phyloP scores from a whole-genome alignment of 2,113 vertebrate species.

The sheep (Ovis aries) region DNA sequence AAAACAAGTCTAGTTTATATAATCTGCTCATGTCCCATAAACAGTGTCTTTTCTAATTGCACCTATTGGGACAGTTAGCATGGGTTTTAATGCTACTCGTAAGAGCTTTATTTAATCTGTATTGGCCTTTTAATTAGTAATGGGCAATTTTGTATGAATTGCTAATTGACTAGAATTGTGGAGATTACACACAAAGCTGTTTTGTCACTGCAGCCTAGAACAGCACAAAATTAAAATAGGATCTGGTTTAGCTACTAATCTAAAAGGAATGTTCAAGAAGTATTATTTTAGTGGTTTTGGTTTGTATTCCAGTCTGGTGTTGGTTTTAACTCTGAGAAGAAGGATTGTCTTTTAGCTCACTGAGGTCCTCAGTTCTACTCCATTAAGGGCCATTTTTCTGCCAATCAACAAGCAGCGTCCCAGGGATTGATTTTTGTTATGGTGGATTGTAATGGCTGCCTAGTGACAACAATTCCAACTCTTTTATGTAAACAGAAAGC shows the following conservation, averaged over 20 bases:
- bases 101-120: constrained; percentile 65
- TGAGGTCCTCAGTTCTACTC: constrained; percentile 57
- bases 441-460: constrained; percentile 33
- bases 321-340: constrained; percentile 64
- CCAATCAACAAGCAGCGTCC: constrained; percentile 47
- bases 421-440: constrained; percentile 63
- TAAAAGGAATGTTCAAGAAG: constrained; percentile 37
- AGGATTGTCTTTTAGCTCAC: constrained; percentile 68
- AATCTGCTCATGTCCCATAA: constrained; percentile 20
- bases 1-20: background rate
- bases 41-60: constrained; percentile 35
- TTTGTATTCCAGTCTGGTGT: constrained; percentile 56
- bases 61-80: constrained; percentile 39
- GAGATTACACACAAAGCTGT: constrained; percentile 41
- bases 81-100: constrained; percentile 59
- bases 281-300: constrained; percentile 42
- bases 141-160: constrained; percentile 44
- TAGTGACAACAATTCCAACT: constrained; percentile 66
- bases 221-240: constrained; percentile 2
- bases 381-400: constrained; percentile 66
- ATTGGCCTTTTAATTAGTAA: constrained; percentile 65
- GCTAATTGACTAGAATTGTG: constrained; percentile 61
- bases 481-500: constrained; percentile 72
- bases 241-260: constrained; percentile 47
- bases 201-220: constrained; percentile 17